Evolutionary conservation across 2,888 invertebrate genomes (phyloP).

Genomic region (Thera obeliscata): DNA sequence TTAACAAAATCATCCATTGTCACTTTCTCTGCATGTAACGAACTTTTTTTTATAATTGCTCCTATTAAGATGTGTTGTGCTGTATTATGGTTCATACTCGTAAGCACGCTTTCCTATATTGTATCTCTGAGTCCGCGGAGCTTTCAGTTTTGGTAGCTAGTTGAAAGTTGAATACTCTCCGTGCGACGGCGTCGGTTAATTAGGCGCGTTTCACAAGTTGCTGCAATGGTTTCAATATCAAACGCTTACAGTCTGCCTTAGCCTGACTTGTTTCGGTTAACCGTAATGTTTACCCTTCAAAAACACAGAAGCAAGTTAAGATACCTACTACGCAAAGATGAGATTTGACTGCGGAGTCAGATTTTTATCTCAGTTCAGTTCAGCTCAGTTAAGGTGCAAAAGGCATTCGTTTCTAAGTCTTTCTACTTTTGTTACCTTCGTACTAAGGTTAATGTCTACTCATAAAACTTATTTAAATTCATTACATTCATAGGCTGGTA

Average conservation of each 20-base stretch:
- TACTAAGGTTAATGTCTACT: no score
- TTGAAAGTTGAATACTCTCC: slow-evolving; percentile 30
- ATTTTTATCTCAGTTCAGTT: no score
- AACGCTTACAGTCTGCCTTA: slow-evolving; percentile 6
- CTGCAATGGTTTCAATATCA: slow-evolving; percentile 3
- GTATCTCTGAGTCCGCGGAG: background rate
- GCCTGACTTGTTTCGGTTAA: background rate
- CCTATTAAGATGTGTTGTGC: background rate
- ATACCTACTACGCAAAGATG: no score
- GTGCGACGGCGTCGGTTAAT: slow-evolving; percentile 29
- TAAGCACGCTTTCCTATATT: background rate
- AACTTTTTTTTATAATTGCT: no score
- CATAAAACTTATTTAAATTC: no score
- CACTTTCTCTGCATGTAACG: no score
- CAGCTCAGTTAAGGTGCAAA: no score
- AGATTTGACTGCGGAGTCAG: no score
- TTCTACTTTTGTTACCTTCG: no score
- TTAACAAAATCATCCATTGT: no score
- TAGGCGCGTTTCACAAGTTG: slow-evolving; percentile 23
- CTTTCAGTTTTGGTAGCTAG: slow-evolving; percentile 34
- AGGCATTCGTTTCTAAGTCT: no score
- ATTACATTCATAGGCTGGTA: no score
- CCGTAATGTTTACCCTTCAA: background rate
- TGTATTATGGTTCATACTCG: background rate
- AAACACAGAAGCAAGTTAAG: background rate